Evolutionary conservation across 2,113 vertebrate genomes (phyloP), one percentile per base, ranked within the genome.

Genomic region (Pelecanoides urinatrix): DNA sequence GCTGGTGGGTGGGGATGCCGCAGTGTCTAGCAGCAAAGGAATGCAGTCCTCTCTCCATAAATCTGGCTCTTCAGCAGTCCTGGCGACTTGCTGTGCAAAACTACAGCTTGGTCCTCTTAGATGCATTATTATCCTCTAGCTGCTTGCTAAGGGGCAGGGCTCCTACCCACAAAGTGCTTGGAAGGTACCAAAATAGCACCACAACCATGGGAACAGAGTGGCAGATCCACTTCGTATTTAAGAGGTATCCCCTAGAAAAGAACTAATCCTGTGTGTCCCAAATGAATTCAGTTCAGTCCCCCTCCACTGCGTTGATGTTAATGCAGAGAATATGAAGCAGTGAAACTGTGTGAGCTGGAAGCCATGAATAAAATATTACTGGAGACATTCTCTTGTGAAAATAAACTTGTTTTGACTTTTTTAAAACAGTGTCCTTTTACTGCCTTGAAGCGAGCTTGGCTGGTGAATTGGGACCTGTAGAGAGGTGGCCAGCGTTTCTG

Each of bases 1-100:
- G 94, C 94, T 95, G 95, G 10, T 89, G 91, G 91, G 94, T 94
- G 96, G 94, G 86, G 88, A 96, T 81, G 87, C 90, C 2, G 40
- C 92, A 87, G 93, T 3, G 49, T 90, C 73, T 61, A 45, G 90
- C 11, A 0, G 77, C 0, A 10, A 91, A 96, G 92, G 94, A 96
- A 93, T 91, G 93, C 92, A 85, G 58, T 44, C 78, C 36, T 94
- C 52, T 45, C 83, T 44, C 84, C 84, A 78, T 56, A 85, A 81
- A 90, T 89, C 93, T 75, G 80, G 73, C 89, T 91, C 58, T 85
- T 63, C 76, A 63, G 73, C 89, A 71, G 61, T 47, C 50, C 73
- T 56, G 80, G 91, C 1, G 2, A 49, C 93, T 77, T 55, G 76
- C 93, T 92, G 93, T 50, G 90, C 86, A 59, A 45, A 94, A 53